Base-by-base conservation (phyloP, 1,140 invertebrate species). In the Antheraea mylitta region DNA sequence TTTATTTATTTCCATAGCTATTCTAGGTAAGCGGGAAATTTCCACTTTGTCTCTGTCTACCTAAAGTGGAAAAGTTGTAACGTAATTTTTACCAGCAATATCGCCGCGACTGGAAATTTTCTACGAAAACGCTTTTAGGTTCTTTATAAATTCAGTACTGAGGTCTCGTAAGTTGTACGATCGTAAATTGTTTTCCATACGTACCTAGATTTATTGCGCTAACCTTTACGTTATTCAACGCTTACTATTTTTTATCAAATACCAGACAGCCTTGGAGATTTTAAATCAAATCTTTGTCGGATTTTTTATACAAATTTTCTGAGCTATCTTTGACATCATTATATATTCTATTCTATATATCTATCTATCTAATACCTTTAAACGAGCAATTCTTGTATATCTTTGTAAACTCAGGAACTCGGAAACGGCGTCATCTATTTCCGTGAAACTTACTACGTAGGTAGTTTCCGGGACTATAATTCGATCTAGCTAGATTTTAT, bases 181-280 rank as follows among this genome's bases (percentile, higher is more conserved):
- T n/a, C 45, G 45, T 53, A 53, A 53, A 53, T 53, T 53, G 45
- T 53, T 53, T 53, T 53, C 45, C 45, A 53, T 53, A 13, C 45
- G 45, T 53, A 53, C 45, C 1, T 53, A 16, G 45, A 53, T 53
- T 53, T 16, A 53, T 13, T 53, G 16, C 45, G 45, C 45, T 53
- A 53, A 53, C 7, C 45, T 53, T 1, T 13, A 6, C 9, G 5
- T 16, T 53, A 53, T 53, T 53, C 45, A 53, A 53, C 11, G 16
- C 45, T 53, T 13, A 16, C 45, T 16, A 53, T 53, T 53, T 53
- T 53, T 16, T 53, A 16, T 13, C 0, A n/a, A 16, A 53, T 10
- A 0, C 5, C 1, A 53, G 11, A n/a, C 16, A 13, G 45, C 45
- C 45, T 53, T n/a, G 11, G 16, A 53, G 45, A 8, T 53, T 53